Base-by-base conservation (phyloP, 2,888 invertebrate genomes). In the Eurytoma californica region DNA sequence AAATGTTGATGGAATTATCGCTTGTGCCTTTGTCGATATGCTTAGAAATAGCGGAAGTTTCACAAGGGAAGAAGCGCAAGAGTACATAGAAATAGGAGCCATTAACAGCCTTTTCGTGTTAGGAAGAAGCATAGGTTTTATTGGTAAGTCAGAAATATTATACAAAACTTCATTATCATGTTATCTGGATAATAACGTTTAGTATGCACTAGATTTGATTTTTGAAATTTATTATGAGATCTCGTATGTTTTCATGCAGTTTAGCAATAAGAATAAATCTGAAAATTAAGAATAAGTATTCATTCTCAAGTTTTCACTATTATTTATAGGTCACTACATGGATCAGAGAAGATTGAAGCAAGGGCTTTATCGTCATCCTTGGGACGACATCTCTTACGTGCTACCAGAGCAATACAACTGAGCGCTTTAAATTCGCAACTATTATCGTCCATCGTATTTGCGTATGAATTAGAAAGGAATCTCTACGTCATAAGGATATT, bases 281-380 rank as follows among this genome's bases (percentile, higher is more conserved):
- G 3, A 30, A 30, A 3, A 30, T 16, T 63, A 16, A 12, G 18
- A 18, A 47, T 47, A 63, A 63, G 2, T 63, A 5, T 18, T 51
- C 2, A 39, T 60, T 79, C 1, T 39, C 1, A 4, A 7, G 39
- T 39, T 39, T 9, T 9, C 9, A 7, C 1, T 39, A 39, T 60
- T 55, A n/a, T 51, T 72, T 69, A 24, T 39, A 94, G 94, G 98
- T 18, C 99, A 99, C 90, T 99, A 95, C 90, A 94, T 99, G 92
- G 99, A 99, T 91, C 99, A 99, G 92, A 98, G 97, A 92, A 93
- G 99, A 83, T 93, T 99, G 91, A 99, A 99, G 89, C 99, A 99
- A 92, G 99, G 99, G 9, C 93, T 99, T 4, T 99, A 99, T 92
- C 95, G 99, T 85, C 99, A 99, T 91, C 99, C 99, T 0, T 99